Evolutionary conservation across 2,888 invertebrate genomes (phyloP).

Genomic region (Gymnosoma rotundatum): DNA sequence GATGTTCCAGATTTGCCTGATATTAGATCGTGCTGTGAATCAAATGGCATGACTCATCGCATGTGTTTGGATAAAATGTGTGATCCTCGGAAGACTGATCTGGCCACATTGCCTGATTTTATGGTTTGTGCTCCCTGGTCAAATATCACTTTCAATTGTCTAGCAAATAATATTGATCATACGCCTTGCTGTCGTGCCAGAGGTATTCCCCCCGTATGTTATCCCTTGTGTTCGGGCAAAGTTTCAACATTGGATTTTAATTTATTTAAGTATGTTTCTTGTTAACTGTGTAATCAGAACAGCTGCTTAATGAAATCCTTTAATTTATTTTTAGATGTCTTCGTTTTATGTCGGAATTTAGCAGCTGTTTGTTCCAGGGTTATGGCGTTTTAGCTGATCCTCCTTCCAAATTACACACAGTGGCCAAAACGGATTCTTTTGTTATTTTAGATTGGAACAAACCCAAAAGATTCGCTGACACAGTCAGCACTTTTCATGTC

Average conservation of each 20-base stretch:
- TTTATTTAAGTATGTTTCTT: slow-evolving; percentile 88
- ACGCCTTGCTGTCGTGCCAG: slow-evolving; percentile 90
- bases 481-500: slow-evolving; percentile 86
- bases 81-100: slow-evolving; percentile 86
- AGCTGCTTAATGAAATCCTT: not conserved
- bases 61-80: slow-evolving; percentile 91
- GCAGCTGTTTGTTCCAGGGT: slow-evolving; percentile 92
- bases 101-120: slow-evolving; percentile 86
- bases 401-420: slow-evolving; percentile 87
- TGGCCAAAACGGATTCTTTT: slow-evolving; percentile 89
- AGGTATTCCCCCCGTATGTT: slow-evolving; percentile 89
- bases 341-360: slow-evolving; percentile 91
- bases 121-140: slow-evolving; percentile 96
- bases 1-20: slow-evolving; percentile 88
- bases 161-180: slow-evolving; percentile 91
- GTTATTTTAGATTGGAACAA: slow-evolving; percentile 90
- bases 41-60: slow-evolving; percentile 88
- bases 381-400: slow-evolving; percentile 91
- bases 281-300: rapidly evolving
- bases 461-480: slow-evolving; percentile 88
- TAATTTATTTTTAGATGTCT: slow-evolving; percentile 84
- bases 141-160: slow-evolving; percentile 89
- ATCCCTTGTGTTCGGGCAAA: slow-evolving; percentile 90
- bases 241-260: slow-evolving; percentile 90
- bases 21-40: slow-evolving; percentile 88